Percentiles rank a stretch among this genome's conserved stretches.
Conservation (phyloP, 2,888 invertebrate species). For the Tetramorium bicarinatum region DNA sequence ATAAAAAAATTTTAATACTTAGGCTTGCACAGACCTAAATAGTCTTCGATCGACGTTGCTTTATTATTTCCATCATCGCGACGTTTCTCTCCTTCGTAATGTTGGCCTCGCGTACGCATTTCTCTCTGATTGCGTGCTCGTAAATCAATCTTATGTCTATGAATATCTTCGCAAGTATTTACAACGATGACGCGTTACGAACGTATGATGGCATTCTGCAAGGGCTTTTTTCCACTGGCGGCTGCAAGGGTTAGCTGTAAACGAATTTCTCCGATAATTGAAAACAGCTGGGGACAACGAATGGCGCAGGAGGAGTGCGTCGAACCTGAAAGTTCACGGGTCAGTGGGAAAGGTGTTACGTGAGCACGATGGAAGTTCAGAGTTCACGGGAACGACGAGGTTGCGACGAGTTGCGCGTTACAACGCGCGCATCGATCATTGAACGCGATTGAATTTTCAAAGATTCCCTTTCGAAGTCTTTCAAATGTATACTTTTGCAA, state of each 20-base stretch:
- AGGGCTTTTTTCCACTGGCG: background rate
- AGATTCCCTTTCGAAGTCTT: conserved; percentile 21
- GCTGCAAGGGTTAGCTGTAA: conserved; percentile 39
- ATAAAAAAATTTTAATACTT: no score
- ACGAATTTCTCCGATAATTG: conserved; percentile 74
- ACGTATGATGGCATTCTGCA: background rate
- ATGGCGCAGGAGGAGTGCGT: conserved; percentile 59
- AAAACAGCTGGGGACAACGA: conserved; percentile 71
- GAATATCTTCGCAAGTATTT: background rate
- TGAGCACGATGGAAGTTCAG: conserved; percentile 75
- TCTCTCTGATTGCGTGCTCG: conserved; percentile 11
- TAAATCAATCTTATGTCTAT: conserved; percentile 5
- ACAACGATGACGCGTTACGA: background rate
- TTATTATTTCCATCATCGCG: conserved; percentile 24
- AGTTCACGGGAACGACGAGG: conserved; percentile 72
- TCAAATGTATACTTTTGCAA: background rate
- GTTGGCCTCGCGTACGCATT: background rate
- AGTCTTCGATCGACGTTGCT: conserved; percentile 10
- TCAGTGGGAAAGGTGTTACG: conserved; percentile 71
- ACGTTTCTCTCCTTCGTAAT: background rate
- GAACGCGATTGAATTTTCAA: conserved; percentile 19
- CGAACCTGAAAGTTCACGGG: conserved; percentile 77
- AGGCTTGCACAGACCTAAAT: background rate
- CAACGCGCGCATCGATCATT: conserved; percentile 38
- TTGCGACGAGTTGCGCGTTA: conserved; percentile 47